Evolutionary conservation across 2,888 invertebrate species (phyloP).

Genomic region (Suillia variegata): DNA sequence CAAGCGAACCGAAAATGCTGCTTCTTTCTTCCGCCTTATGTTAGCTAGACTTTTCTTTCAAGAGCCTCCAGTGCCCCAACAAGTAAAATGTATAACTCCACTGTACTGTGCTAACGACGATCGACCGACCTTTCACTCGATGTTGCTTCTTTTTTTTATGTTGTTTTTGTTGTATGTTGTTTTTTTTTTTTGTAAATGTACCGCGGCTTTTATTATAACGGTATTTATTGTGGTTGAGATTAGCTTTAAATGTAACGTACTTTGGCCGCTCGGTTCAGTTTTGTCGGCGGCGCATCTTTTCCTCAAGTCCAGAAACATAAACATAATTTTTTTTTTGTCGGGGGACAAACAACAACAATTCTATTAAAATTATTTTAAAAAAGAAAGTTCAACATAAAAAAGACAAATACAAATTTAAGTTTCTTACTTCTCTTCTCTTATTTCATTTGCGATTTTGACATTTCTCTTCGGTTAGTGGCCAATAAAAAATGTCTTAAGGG

Average conservation of each 20-base stretch:
- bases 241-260: slow-evolving; percentile 15
- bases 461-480: too few species aligned
- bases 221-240: slow-evolving; percentile 16
- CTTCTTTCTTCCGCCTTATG: not conserved
- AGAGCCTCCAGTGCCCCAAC: too few species aligned
- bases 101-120: not conserved
- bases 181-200: not conserved
- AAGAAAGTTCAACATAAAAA: too few species aligned
- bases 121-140: slow-evolving; percentile 14
- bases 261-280: slow-evolving; percentile 19
- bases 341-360: too few species aligned
- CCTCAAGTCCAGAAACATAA: too few species aligned
- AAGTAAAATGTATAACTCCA: not conserved
- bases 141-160: not conserved
- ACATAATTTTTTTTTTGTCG: too few species aligned
- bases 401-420: too few species aligned
- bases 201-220: slow-evolving; percentile 13
- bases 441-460: too few species aligned
- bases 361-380: too few species aligned
- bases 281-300: too few species aligned
- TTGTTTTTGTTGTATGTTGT: not conserved
- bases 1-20: slow-evolving; percentile 11
- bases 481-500: too few species aligned
- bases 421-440: too few species aligned
- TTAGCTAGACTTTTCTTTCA: slow-evolving; percentile 6